These are phyloP conservation scores for Sylvia atricapilla DNA, from an alignment of 2,113 vertebrate genomes.

Conservation along the genomic window DNA sequence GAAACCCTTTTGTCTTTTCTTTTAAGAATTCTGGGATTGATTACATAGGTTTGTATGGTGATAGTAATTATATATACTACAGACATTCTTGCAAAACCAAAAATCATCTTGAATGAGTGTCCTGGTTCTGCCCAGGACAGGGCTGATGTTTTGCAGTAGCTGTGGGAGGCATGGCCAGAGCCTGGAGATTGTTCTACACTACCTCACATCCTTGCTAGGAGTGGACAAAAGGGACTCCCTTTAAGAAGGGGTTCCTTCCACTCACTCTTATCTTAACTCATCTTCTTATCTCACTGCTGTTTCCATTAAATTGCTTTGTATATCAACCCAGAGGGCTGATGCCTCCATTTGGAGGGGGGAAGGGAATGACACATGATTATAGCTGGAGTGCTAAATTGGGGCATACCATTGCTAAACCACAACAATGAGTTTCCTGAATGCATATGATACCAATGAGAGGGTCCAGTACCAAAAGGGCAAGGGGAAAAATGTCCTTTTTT, in stretches of 20 bases:
- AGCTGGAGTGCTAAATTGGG: neutral
- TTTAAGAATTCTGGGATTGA: neutral
- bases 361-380: neutral
- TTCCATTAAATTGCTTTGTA: neutral
- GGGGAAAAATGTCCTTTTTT: neutral
- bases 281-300: neutral
- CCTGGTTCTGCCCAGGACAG: neutral
- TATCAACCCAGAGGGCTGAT: too few species aligned
- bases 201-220: neutral
- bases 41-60: neutral
- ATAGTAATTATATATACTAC: neutral
- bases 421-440: neutral
- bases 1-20: neutral
- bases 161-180: neutral
- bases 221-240: fast-evolving
- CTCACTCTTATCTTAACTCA: neutral
- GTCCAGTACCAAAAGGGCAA: neutral
- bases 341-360: too few species aligned
- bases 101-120: neutral
- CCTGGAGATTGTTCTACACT: too few species aligned
- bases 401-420: neutral
- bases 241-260: neutral
- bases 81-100: neutral
- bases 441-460: neutral
- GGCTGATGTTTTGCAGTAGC: neutral